phyloP scores from a whole-genome alignment of 2,113 vertebrate genomes.

The human (Homo sapiens) region GRCh38 chr14:33301001-33301500 shows the following conservation, averaged over 20 bases:
- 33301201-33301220: constrained; percentile 42
- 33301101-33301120: constrained; percentile 58
- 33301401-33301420: constrained; percentile 74
- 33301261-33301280: constrained; percentile 72
- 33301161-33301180: constrained; percentile 78
- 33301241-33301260: constrained; percentile 63
- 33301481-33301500: not conserved
- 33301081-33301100: not conserved
- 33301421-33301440: constrained; percentile 85
- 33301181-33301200: constrained; percentile 88
- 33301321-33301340: constrained; percentile 80
- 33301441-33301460: constrained; percentile 63
- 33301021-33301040: not conserved
- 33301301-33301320: constrained; percentile 78
- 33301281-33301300: constrained; percentile 71
- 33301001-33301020: not conserved
- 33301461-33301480: constrained; percentile 40
- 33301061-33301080: not conserved
- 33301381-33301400: constrained; percentile 76
- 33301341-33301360: constrained; percentile 88
- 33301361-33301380: constrained; percentile 82
- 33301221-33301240: not conserved
- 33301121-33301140: constrained; percentile 38
- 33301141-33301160: not conserved
- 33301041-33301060: not conserved